Evolutionary conservation across 2,113 vertebrate genomes (phyloP).

Genomic region (Bujurquina vittata): DNA sequence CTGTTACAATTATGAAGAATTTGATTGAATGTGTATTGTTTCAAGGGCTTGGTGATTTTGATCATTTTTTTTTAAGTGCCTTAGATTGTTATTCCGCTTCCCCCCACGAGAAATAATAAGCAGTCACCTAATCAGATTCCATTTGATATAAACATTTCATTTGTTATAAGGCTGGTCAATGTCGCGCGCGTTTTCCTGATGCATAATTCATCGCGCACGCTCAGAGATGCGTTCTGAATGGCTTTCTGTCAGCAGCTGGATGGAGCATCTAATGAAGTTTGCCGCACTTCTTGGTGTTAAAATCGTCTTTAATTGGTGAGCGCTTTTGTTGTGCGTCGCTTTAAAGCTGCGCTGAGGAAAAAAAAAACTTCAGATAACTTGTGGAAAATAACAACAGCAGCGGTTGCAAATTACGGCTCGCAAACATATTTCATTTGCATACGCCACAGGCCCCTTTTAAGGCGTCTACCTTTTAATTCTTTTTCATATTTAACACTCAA

Average conservation of each 20-base stretch:
- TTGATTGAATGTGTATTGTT: slow-evolving; percentile 83
- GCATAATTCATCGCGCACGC: slow-evolving; percentile 64
- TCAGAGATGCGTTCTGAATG: slow-evolving; percentile 68
- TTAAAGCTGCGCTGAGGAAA: slow-evolving; percentile 65
- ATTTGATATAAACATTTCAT: slow-evolving; percentile 76
- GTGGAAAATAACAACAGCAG: slow-evolving; percentile 72
- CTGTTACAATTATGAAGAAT: slow-evolving; percentile 82
- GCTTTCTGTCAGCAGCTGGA: slow-evolving; percentile 69
- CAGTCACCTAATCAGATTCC: slow-evolving; percentile 71
- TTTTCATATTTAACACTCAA: slow-evolving; percentile 75
- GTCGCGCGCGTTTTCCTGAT: slow-evolving; percentile 64
- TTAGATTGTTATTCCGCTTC: slow-evolving; percentile 68
- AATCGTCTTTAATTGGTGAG: slow-evolving; percentile 80
- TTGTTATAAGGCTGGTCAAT: slow-evolving; percentile 59
- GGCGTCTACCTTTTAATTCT: slow-evolving; percentile 76
- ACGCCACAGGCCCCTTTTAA: slow-evolving; percentile 71
- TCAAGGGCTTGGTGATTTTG: slow-evolving; percentile 77
- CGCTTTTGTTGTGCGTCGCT: slow-evolving; percentile 72
- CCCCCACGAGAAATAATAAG: slow-evolving; percentile 71
- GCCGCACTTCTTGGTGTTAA: slow-evolving; percentile 76
- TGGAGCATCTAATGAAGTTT: slow-evolving; percentile 80
- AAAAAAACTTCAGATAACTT: slow-evolving; percentile 75
- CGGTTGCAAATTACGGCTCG: slow-evolving; percentile 66
- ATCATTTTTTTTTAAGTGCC: slow-evolving; percentile 69
- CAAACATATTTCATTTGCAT: slow-evolving; percentile 75